These are phyloP conservation scores for Callospermophilus lateralis DNA, from an alignment of 2,113 vertebrate genomes.

Conservation along the genomic window DNA sequence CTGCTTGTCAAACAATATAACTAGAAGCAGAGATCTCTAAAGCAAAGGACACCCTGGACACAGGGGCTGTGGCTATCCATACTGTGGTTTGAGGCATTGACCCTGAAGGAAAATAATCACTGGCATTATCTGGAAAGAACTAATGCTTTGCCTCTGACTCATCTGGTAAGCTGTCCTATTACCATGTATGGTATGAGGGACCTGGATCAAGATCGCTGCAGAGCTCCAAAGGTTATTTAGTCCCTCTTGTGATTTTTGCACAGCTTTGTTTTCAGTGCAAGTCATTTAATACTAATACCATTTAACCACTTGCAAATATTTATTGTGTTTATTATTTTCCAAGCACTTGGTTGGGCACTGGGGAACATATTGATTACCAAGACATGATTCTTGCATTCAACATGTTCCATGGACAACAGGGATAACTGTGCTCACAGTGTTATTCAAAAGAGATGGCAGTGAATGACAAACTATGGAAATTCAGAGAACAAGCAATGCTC, in stretches of 20 bases:
- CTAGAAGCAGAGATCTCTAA: neutral
- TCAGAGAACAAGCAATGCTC: neutral
- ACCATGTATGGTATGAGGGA: neutral
- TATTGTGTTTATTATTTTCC: neutral
- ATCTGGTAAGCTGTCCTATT: neutral
- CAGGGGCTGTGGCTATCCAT: neutral
- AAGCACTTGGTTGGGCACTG: neutral
- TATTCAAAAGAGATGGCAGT: neutral
- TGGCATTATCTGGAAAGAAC: neutral
- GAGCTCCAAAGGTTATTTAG: neutral
- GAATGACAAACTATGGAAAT: neutral
- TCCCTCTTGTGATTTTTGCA: neutral
- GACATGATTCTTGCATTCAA: neutral
- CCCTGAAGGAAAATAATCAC: neutral
- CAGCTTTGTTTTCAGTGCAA: neutral
- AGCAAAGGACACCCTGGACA: neutral
- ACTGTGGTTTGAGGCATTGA: neutral
- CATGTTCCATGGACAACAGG: neutral
- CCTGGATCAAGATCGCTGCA: neutral
- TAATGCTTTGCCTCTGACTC: neutral
- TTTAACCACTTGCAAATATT: neutral
- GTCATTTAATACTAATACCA: neutral
- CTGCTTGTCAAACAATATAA: neutral
- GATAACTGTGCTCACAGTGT: neutral
- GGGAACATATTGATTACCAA: neutral